A percentile compares a stretch with the other conserved stretches of the same genome.
phyloP scores from a whole-genome alignment of 2,113 vertebrate species.

The Diadophis punctatus region DNA sequence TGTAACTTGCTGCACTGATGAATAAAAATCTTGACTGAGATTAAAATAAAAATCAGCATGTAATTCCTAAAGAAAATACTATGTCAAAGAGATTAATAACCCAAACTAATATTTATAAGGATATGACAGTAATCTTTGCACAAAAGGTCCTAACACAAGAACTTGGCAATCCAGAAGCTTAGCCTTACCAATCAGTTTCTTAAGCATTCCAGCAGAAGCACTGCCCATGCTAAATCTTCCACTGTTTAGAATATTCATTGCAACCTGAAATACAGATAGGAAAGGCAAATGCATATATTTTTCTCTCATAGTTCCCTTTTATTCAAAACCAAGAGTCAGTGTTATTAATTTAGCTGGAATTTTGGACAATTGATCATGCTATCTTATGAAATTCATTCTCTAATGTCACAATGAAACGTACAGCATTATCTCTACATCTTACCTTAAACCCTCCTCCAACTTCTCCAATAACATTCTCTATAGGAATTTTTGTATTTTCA shows the following conservation, averaged over 20 bases:
- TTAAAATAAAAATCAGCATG: background rate
- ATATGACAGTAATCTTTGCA: background rate
- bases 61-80: background rate
- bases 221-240: slow-evolving; percentile 96
- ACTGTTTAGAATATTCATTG: slow-evolving; percentile 93
- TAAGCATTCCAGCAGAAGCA: slow-evolving; percentile 83
- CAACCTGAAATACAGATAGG: slow-evolving; percentile 72
- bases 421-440: slow-evolving; percentile 17
- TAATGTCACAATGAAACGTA: background rate
- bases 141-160: background rate
- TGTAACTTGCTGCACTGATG: background rate
- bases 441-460: slow-evolving; percentile 97
- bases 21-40: background rate
- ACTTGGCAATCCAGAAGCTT: background rate
- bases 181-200: slow-evolving; percentile 83
- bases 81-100: background rate
- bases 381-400: background rate
- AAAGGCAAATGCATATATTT: background rate
- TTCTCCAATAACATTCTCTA: slow-evolving; percentile 94
- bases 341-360: background rate
- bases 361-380: background rate
- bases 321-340: background rate
- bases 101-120: background rate
- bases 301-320: background rate
- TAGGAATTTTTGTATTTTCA: slow-evolving; percentile 88